A percentile compares a stretch with the other conserved stretches of the same genome.
Evolutionary conservation across 2,888 invertebrate genomes (phyloP).

Genomic region (Serripes groenlandicus): DNA sequence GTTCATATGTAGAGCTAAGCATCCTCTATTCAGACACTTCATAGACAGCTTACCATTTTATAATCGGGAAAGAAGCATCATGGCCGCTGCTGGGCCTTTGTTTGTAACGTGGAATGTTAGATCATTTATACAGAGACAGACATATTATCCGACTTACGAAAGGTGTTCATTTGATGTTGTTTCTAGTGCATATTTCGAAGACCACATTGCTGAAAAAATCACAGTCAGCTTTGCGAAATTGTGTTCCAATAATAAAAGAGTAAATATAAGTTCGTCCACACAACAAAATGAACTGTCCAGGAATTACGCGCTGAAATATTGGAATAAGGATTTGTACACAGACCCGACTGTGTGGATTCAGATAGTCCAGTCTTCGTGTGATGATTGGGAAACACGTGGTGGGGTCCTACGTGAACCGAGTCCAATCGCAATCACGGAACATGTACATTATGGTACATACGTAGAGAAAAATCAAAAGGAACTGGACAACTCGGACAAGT

Average conservation of each 20-base stretch:
- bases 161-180: background rate
- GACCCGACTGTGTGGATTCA: background rate
- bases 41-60: background rate
- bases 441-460: conserved; percentile 4
- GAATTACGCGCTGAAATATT: background rate
- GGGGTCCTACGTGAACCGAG: background rate
- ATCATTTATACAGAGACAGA: background rate
- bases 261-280: background rate
- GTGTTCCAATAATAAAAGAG: background rate
- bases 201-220: background rate
- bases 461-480: background rate
- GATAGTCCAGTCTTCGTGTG: background rate
- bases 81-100: conserved; percentile 6
- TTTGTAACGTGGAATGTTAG: conserved; percentile 7
- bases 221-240: conserved; percentile 1
- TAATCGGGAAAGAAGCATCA: conserved; percentile 5
- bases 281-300: background rate
- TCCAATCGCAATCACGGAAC: background rate
- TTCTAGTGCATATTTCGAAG: conserved; percentile 3
- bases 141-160: background rate
- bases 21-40: background rate
- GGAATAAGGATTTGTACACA: background rate
- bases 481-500: background rate
- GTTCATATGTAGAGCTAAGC: background rate
- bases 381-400: background rate